A percentile compares a stretch with the other conserved stretches of the same genome.
These are phyloP conservation scores for Drosophila quinaria DNA, from an alignment of 2,888 invertebrate species.

Conservation along the genomic window DNA sequence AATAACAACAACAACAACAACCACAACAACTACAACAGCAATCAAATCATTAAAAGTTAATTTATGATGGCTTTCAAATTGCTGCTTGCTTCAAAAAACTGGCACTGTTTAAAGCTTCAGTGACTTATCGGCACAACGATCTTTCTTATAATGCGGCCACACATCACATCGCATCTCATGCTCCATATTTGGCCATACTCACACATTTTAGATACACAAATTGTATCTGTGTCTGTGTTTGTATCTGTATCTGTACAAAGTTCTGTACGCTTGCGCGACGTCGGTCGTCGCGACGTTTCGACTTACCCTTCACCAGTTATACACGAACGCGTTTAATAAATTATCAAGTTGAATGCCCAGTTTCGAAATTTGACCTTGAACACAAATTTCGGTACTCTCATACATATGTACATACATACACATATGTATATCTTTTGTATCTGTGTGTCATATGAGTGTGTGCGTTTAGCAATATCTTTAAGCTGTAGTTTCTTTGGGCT, in stretches of 20 bases:
- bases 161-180: slow-evolving; percentile 42
- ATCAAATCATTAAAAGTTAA: slow-evolving; percentile 48
- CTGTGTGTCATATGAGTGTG: slow-evolving; percentile 6
- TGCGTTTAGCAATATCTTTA: slow-evolving; percentile 38
- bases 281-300: slow-evolving; percentile 2
- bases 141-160: slow-evolving; percentile 45
- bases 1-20: slow-evolving; percentile 13
- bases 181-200: slow-evolving; percentile 52
- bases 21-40: slow-evolving; percentile 14
- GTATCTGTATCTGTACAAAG: slow-evolving; percentile 41
- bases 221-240: slow-evolving; percentile 39
- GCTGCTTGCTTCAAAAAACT: slow-evolving; percentile 16
- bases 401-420: slow-evolving; percentile 1
- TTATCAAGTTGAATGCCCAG: slow-evolving; percentile 84
- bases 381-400: slow-evolving; percentile 74
- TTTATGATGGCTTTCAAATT: slow-evolving; percentile 40
- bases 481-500: slow-evolving; percentile 29
- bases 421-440: slow-evolving; percentile 22
- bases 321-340: slow-evolving; percentile 79
- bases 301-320: slow-evolving; percentile 65
- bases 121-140: slow-evolving; percentile 52
- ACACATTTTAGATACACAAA: slow-evolving; percentile 4
- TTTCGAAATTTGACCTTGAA: slow-evolving; percentile 83
- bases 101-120: slow-evolving; percentile 30
- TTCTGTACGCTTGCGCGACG: slow-evolving; percentile 71